phyloP scores from a whole-genome alignment of 37 sponge, comb jelly and placozoan species.

The Beroe forskalii region DNA sequence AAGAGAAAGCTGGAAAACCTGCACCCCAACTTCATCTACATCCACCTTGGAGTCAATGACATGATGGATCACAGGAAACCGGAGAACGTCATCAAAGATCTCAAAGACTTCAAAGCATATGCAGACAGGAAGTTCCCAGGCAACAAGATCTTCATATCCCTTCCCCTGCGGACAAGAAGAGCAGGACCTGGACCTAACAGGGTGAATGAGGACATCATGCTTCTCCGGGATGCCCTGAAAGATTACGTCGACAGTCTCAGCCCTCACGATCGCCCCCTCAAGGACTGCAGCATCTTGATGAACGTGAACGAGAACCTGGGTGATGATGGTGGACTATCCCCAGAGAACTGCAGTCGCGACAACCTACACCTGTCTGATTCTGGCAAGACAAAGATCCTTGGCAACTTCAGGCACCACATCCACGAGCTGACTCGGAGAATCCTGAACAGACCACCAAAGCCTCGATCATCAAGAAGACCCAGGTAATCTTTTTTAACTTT shows the following conservation, averaged over 20 bases:
- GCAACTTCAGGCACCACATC: not conserved
- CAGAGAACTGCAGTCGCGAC: not conserved
- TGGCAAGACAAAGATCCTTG: not conserved
- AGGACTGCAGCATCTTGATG: not conserved
- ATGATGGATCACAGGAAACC: not conserved
- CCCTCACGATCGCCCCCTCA: not conserved
- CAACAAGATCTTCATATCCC: not conserved
- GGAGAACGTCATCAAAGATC: not conserved
- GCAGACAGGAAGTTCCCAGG: not conserved
- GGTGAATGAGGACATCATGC: not conserved
- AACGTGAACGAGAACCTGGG: not conserved
- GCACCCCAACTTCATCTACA: not conserved
- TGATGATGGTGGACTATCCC: not conserved
- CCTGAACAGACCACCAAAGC: not conserved
- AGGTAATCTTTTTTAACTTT: not conserved
- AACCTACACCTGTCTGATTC: not conserved
- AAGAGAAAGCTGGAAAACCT: not conserved
- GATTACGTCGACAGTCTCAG: not conserved
- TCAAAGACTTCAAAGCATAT: not conserved
- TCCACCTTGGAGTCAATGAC: conserved; percentile 8
- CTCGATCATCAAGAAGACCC: not conserved
- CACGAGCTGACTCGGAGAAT: not conserved
- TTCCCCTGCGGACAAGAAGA: not conserved
- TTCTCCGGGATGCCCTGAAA: not conserved
- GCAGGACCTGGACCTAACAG: not conserved